Percentiles rank a stretch among this genome's conserved stretches.
Evolutionary conservation across 2,888 invertebrate species (phyloP).

Genomic region (Cephus runcator): DNA sequence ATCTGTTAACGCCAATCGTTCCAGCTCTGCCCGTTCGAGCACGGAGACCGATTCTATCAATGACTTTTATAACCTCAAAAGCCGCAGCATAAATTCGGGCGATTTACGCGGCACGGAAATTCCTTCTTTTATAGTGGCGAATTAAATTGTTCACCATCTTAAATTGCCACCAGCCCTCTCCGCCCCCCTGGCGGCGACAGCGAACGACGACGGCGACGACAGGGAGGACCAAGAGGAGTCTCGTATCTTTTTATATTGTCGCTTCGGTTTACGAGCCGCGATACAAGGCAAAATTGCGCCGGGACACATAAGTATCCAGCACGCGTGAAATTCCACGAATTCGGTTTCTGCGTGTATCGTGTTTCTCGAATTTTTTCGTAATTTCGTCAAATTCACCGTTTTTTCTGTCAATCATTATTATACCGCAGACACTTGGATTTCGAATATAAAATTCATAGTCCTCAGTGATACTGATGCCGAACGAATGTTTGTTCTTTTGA

Average conservation of each 20-base stretch:
- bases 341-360: not conserved
- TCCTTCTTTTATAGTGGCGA: not conserved
- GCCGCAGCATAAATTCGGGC: constrained; percentile 5
- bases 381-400: not conserved
- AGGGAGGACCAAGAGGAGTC: not conserved
- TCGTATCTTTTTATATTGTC: not conserved
- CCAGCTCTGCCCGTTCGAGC: constrained; percentile 27
- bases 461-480: not conserved
- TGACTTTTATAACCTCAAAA: constrained; percentile 20
- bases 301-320: not conserved
- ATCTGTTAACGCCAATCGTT: constrained; percentile 38
- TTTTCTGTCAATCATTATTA: not conserved
- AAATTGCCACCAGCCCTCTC: too few species aligned
- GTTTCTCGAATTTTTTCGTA: not conserved
- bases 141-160: not conserved
- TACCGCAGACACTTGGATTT: not conserved
- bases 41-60: constrained; percentile 30
- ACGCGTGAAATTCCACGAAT: not conserved
- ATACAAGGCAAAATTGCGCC: not conserved
- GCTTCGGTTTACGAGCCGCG: not conserved
- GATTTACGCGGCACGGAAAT: constrained; percentile 4
- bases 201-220: not conserved
- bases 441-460: not conserved
- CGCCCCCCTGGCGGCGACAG: not conserved
- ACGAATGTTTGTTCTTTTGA: not conserved